Evolutionary conservation across 2,888 invertebrate genomes (phyloP), one percentile per base, ranked within the genome.

Genomic region (Loripinus fragilis): DNA sequence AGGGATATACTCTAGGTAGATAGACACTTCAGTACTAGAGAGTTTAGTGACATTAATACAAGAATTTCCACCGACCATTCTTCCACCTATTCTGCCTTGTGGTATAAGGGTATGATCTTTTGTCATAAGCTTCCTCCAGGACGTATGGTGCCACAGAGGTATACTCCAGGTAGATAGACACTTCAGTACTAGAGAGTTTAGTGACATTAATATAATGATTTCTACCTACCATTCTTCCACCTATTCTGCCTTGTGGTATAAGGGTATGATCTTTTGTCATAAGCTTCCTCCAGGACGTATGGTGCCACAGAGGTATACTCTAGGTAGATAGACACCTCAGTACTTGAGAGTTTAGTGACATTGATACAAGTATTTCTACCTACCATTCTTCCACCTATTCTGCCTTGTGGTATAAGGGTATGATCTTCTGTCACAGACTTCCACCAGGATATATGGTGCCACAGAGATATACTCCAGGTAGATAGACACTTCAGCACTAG

Each of bases 341-440:
- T n/a, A n/a, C n/a, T n/a, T 8, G 45, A 8, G 38, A 38, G 12
- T 38, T n/a, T n/a, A n/a, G n/a, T n/a, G n/a, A n/a, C n/a, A n/a
- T n/a, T n/a, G n/a, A n/a, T n/a, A n/a, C n/a, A n/a, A n/a, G n/a
- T n/a, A 41, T 41, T 15, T 10, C 41, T 10, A 41, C 41, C n/a
- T 33, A 35, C 33, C 66, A 33, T 66, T 66, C 35, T 23, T 66
- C 38, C 66, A 66, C 23, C 20, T 30, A 33, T 38, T 45, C 52
- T 41, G 60, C 68, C 74, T 33, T 45, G 66, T 42, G 60, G 23
- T 33, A 50, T 52, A 74, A 5, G 74, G 74, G n/a, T 52, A 33
- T 23, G 20, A 33, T 52, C 30, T 50, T 38, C 68, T 68, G 30
- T 41, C 41, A 60, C 74, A 74, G n/a, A 52, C 55, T 23, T 45